Base-by-base conservation (phyloP, 2,888 invertebrate species). In the Leptopilina drosophilae region DNA sequence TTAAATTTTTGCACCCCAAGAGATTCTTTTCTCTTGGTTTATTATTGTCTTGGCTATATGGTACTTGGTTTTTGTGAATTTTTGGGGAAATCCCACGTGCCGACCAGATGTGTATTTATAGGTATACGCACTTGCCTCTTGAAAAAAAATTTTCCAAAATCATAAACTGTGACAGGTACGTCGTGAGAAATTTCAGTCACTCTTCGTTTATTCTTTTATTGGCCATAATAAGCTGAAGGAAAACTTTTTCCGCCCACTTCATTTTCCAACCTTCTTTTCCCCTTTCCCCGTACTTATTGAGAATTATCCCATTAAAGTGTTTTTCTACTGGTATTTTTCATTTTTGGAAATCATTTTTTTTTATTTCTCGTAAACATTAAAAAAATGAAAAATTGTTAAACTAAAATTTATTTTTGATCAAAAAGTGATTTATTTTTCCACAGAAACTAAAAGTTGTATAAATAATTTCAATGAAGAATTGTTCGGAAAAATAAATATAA, bases 41-140 rank as follows among this genome's bases (percentile, higher is more conserved):
- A 49, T 49, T 49, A 49, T 49, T 49, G 49, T 49, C 11, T 49
- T 49, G 49, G 49, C 4, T 33, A 56, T 33, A 20, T 2, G 56
- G 33, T 14, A 53, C 56, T n/a, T 14, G 26, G 33, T 12, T 56
- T 12, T 53, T 53, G 73, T 56, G 14, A 73, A 7, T 26, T 53
- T 14, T 49, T 69, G 53, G 69, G 53, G 12, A 69, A 69, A 53
- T 14, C 69, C 53, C 69, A 69, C 53, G 73, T 56, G 73, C 15
- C 56, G 33, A 9, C 56, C 73, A 73, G 73, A 73, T 73, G 73
- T 73, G 73, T 59, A 40, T n/a, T 9, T 46, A 46, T 46, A 46
- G 7, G 11, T 56, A 79, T 9, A 81, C 83, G 82, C 82, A 79
- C 69, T 76, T 82, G 79, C 67, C 82, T 81, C 84, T 84, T 83